These are phyloP conservation scores for Mesoligia furuncula DNA, from an alignment of 2,888 invertebrate genomes.

Conservation along the genomic window DNA sequence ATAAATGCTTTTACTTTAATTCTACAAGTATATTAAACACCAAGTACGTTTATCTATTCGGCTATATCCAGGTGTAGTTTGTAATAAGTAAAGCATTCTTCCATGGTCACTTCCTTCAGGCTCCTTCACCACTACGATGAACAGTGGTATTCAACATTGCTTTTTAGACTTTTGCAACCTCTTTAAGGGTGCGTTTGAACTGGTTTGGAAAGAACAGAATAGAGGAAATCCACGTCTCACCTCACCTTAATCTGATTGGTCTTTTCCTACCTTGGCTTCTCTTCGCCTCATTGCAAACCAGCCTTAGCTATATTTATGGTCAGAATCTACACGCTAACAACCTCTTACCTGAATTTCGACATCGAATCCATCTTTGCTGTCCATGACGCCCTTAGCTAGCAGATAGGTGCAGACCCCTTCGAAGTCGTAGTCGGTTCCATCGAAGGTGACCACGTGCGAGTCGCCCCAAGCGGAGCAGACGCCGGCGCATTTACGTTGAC, in stretches of 20 bases:
- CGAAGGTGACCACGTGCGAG: slow-evolving; percentile 97
- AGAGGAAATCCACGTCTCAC: background rate
- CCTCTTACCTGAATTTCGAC: slow-evolving; percentile 92
- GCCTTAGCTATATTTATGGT: background rate
- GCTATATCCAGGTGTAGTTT: background rate
- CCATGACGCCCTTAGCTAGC: slow-evolving; percentile 93
- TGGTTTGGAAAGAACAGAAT: background rate
- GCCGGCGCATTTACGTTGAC: slow-evolving; percentile 93
- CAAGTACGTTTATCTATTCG: background rate
- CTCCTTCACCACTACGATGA: background rate
- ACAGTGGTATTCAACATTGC: background rate
- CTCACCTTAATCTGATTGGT: background rate
- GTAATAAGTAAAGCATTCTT: background rate
- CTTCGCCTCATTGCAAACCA: background rate
- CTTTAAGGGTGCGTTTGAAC: background rate
- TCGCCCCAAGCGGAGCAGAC: slow-evolving; percentile 97
- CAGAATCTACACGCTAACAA: background rate
- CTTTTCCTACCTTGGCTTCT: background rate
- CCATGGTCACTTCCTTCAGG: background rate
- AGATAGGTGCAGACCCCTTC: slow-evolving; percentile 97
- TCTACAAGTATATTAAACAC: background rate
- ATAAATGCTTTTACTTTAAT: background rate
- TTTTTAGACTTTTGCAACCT: background rate
- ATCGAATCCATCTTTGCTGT: slow-evolving; percentile 92
- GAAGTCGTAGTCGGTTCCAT: slow-evolving; percentile 95